Percentiles rank a stretch among this genome's conserved stretches.
Evolutionary conservation across 2,797 vertebrate species (phyloP).

Genomic region (Sphenodon punctatus): DNA sequence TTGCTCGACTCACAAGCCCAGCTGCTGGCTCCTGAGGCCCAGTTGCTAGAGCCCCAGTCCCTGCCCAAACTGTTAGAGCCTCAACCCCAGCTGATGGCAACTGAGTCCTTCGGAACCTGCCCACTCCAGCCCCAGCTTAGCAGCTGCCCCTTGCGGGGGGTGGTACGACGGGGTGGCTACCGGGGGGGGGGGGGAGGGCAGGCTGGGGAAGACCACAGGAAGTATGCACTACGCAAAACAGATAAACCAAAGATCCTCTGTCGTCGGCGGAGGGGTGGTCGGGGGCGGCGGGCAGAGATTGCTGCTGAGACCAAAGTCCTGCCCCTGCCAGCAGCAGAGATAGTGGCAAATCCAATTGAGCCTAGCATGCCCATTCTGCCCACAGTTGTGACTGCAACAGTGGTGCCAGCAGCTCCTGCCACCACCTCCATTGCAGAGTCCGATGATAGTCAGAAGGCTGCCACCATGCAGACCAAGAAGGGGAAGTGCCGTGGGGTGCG

Average conservation of each 20-base stretch:
- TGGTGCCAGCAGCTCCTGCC: constrained; percentile 13
- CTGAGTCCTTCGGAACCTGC: constrained; percentile 65
- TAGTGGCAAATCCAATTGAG: constrained; percentile 48
- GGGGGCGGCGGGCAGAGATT: constrained; percentile 71
- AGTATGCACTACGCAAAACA: constrained; percentile 92
- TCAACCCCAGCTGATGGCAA: constrained; percentile 48
- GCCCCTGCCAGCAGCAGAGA: constrained; percentile 65
- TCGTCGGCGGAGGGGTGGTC: constrained; percentile 86
- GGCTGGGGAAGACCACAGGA: constrained; percentile 87
- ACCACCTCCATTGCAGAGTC: constrained; percentile 18
- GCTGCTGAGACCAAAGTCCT: constrained; percentile 64
- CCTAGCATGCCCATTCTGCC: constrained; percentile 17
- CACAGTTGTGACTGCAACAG: not conserved
- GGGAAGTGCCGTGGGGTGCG: constrained; percentile 84
- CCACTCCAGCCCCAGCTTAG: constrained; percentile 46
- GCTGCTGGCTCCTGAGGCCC: constrained; percentile 67
- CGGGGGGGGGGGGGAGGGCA: constrained; percentile 57
- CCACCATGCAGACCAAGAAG: constrained; percentile 58
- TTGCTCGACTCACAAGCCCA: constrained; percentile 66
- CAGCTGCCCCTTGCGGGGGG: constrained; percentile 29
- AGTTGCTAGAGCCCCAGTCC: constrained; percentile 72
- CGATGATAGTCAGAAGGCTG: constrained; percentile 40
- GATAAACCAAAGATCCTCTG: constrained; percentile 94
- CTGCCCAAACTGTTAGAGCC: constrained; percentile 74
- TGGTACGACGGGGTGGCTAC: constrained; percentile 46